Evolutionary conservation across 2,113 vertebrate genomes (phyloP), one percentile per base, ranked within the genome.

Genomic region (Aldabrachelys gigantea): DNA sequence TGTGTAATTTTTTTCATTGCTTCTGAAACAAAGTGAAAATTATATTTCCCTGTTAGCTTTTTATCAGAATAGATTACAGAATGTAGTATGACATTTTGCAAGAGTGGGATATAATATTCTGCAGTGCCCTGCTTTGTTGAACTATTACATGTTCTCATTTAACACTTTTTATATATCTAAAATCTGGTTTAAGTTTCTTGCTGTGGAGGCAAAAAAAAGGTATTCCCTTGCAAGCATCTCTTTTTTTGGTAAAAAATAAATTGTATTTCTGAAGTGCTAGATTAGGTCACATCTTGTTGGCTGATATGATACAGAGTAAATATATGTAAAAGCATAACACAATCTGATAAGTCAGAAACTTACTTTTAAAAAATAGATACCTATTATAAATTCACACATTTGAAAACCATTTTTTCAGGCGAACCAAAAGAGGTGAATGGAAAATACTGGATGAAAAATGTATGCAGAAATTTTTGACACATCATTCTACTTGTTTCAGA

Each of bases 371-470:
- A 53, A 59, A 76, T 69, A 93, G 94, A 93, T 82, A 65, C 47
- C 83, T 76, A 41, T 27, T 82, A 89, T 92, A 57, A 95, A 69
- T 93, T 85, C 89, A 85, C 47, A 53, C 54, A 87, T 93, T 88
- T 91, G 17, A 35, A 83, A 4, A 92, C n/a, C 35, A 84, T 57
- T 84, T 80, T 56, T 91, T 82, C 54, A 35, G 56, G 80, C 44
- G 87, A 56, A 90, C 19, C 2, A 49, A 94, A 91, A 90, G 31
- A 57, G 41, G 3, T 9, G 91, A 89, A 57, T 87, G 8, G 31
- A 81, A 95, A 93, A 85, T 87, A 83, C 52, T 19, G 27, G 75
- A 80, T 53, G 52, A 38, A 85, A 47, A 38, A 38, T 90, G 56
- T 79, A 16, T 24, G 84, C 84, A 3, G 78, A 2, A 27, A 41